Evolutionary conservation across 2,113 vertebrate species (phyloP).

Genomic region (Phaetusa simplex): DNA sequence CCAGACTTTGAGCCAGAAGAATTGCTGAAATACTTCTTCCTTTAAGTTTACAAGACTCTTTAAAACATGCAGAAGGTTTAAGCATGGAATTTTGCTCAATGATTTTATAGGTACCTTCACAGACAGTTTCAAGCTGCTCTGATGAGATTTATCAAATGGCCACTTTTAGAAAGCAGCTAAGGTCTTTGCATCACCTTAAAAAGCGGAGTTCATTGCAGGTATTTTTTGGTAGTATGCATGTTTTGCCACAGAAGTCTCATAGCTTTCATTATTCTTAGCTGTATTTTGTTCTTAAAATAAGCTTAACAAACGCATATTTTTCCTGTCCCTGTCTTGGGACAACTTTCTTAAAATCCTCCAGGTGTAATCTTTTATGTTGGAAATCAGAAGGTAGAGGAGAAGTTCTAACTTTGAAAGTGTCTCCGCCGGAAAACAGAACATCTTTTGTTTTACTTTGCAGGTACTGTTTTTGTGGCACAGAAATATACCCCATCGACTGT

Average conservation of each 20-base stretch:
- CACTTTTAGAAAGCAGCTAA: neutral
- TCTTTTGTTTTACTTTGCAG: constrained; percentile 26
- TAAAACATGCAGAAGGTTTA: neutral
- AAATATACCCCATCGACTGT: neutral
- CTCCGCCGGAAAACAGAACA: neutral
- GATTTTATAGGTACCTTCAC: neutral
- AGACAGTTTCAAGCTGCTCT: neutral
- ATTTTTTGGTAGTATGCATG: neutral
- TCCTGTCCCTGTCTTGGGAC: neutral
- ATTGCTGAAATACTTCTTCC: neutral
- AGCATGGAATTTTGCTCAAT: neutral
- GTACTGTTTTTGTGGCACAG: constrained; percentile 14
- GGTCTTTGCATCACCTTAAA: neutral
- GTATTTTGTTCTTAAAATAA: neutral
- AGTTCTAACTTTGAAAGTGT: neutral
- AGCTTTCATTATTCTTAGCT: neutral
- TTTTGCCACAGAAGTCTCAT: neutral
- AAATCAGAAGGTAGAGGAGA: neutral
- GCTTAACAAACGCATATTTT: neutral
- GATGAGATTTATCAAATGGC: neutral
- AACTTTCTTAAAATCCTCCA: neutral
- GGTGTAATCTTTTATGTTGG: neutral
- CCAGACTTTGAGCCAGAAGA: neutral
- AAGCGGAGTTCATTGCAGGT: neutral
- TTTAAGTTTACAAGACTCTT: neutral